Percentiles rank a stretch among this genome's conserved stretches.
These are phyloP conservation scores for Eulemur albifrons DNA, from an alignment of 2,797 vertebrate genomes.

Conservation along the genomic window DNA sequence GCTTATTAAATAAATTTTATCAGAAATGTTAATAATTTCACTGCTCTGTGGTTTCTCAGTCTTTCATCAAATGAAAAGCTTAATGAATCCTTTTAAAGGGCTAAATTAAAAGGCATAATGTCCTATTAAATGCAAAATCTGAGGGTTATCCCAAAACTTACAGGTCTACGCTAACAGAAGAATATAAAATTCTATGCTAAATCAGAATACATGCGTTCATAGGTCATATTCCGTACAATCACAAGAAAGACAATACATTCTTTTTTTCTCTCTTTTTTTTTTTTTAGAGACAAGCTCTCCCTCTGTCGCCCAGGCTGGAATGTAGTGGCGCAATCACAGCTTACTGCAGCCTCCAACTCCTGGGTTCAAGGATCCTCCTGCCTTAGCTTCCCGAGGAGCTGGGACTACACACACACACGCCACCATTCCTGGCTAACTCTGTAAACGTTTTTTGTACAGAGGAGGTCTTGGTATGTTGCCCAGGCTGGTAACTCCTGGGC, in stretches of 20 bases:
- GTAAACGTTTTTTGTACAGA: neutral
- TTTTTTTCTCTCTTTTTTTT: neutral
- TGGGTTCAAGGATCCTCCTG: neutral
- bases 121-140: neutral
- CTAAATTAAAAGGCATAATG: neutral
- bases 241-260: neutral
- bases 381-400: neutral
- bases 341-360: neutral
- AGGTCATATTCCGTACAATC: neutral
- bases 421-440: neutral
- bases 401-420: neutral
- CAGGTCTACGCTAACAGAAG: neutral
- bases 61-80: conserved; percentile 6
- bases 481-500: no score
- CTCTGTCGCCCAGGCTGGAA: neutral
- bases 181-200: neutral
- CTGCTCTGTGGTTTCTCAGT: neutral
- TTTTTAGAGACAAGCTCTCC: neutral
- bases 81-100: neutral
- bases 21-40: neutral
- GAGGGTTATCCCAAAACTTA: neutral
- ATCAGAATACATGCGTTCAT: neutral
- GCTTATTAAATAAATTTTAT: neutral
- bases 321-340: neutral
- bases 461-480: no score